Evolutionary conservation across 2,888 invertebrate species (phyloP).

Genomic region (Drosophila austrosaltans): DNA sequence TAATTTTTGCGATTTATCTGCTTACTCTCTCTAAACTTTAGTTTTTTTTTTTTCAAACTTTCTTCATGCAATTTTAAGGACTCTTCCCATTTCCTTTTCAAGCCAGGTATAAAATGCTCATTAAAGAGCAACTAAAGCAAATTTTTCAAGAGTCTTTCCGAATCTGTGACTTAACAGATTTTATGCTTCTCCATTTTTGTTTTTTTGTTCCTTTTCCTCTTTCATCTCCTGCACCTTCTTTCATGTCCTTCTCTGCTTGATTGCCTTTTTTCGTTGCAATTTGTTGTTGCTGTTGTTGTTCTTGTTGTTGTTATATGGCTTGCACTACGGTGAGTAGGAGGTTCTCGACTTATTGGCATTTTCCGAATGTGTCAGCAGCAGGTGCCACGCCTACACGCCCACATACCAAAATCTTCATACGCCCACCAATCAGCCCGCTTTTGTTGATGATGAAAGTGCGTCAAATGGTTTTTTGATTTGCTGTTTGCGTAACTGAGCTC

Average conservation of each 20-base stretch:
- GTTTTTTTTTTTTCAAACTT: not conserved
- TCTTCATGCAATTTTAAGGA: not conserved
- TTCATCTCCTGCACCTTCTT: not conserved
- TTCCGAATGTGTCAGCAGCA: conserved; percentile 74
- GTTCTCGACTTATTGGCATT: conserved; percentile 69
- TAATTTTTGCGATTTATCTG: not conserved
- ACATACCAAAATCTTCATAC: conserved; percentile 2
- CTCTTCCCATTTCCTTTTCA: not conserved
- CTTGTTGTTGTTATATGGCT: conserved; percentile 47
- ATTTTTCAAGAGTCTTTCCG: not conserved
- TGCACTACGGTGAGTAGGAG: conserved; percentile 37
- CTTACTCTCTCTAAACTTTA: not conserved
- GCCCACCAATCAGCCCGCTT: conserved; percentile 19
- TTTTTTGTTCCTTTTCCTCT: not conserved
- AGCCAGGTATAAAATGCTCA: conserved; percentile 55
- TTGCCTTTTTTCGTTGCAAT: conserved; percentile 48
- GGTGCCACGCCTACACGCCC: conserved; percentile 52
- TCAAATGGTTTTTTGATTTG: conserved; percentile 79
- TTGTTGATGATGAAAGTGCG: conserved; percentile 76
- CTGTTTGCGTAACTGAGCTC: conserved; percentile 71
- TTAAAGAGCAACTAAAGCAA: conserved; percentile 43
- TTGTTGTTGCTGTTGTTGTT: conserved; percentile 45
- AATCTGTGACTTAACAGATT: conserved; percentile 57
- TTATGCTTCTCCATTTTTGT: conserved; percentile 12
- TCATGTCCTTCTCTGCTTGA: not conserved